Conservation (phyloP, 2,888 invertebrate genomes). For the Drosophila quinaria region DNA sequence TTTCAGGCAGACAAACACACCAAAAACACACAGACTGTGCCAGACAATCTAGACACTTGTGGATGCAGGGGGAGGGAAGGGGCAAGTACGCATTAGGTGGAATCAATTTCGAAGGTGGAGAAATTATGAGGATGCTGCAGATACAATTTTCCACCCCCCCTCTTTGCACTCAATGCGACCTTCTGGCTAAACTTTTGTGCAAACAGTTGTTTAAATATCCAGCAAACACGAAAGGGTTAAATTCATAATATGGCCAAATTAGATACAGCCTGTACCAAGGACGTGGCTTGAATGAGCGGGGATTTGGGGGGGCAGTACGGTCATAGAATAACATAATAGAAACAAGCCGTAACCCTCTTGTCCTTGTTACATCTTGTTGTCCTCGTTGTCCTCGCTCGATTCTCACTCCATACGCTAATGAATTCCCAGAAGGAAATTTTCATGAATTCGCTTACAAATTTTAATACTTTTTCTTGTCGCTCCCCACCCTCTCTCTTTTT, state of each 20-base stretch:
- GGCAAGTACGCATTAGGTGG: conserved; percentile 63
- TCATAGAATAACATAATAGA: conserved; percentile 77
- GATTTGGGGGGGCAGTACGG: conserved; percentile 35
- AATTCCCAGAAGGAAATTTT: conserved; percentile 80
- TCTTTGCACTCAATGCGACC: conserved; percentile 48
- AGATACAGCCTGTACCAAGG: conserved; percentile 60
- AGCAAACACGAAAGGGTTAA: conserved; percentile 81
- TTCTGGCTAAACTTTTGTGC: conserved; percentile 80
- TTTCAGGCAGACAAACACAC: conserved; percentile 59
- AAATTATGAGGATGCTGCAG: conserved; percentile 72
- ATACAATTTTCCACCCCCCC: conserved; percentile 25
- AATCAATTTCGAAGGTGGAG: conserved; percentile 68
- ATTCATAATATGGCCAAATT: conserved; percentile 81
- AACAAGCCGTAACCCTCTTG: conserved; percentile 40
- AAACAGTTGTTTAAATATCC: conserved; percentile 82
- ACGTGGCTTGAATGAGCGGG: background rate
- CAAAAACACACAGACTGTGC: conserved; percentile 45
- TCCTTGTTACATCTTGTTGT: conserved; percentile 19
- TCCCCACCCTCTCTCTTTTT: background rate
- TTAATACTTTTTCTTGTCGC: conserved; percentile 74
- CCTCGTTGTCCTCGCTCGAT: conserved; percentile 16
- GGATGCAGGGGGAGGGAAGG: background rate
- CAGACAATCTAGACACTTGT: conserved; percentile 51
- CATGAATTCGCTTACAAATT: conserved; percentile 76
- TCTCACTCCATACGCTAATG: conserved; percentile 65